phyloP scores from a whole-genome alignment of 2,888 invertebrate genomes.

The Tetranychus piercei region DNA sequence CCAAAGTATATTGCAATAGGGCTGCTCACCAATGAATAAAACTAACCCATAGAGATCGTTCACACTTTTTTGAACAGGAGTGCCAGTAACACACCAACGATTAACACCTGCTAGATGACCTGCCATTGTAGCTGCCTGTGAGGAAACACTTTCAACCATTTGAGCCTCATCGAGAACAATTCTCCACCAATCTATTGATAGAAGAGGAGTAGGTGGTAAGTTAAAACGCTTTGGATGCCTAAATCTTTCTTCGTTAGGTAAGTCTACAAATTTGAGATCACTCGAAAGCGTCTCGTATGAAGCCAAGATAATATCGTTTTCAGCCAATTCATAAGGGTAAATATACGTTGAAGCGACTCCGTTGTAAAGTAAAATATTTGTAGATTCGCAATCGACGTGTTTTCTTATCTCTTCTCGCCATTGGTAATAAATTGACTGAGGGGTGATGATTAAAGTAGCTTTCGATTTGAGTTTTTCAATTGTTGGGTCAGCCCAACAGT shows the following conservation, averaged over 20 bases:
- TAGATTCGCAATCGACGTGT: slow-evolving; percentile 39
- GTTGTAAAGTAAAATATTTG: slow-evolving; percentile 34
- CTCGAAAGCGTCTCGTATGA: slow-evolving; percentile 46
- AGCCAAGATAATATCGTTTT: slow-evolving; percentile 51
- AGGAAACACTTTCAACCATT: slow-evolving; percentile 47
- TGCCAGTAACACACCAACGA: slow-evolving; percentile 58
- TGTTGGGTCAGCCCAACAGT: slow-evolving; percentile 41
- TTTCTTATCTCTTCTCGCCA: slow-evolving; percentile 52
- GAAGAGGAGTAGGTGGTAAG: slow-evolving; percentile 46
- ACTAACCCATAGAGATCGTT: slow-evolving; percentile 43
- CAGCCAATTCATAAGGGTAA: slow-evolving; percentile 44
- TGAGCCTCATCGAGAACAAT: slow-evolving; percentile 61
- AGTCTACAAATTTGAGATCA: slow-evolving; percentile 45
- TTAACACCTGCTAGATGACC: slow-evolving; percentile 41
- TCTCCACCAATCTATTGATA: slow-evolving; percentile 54
- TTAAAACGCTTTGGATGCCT: slow-evolving; percentile 46
- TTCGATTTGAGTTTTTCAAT: slow-evolving; percentile 35
- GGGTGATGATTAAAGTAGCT: slow-evolving; percentile 54
- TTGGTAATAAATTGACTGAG: slow-evolving; percentile 46
- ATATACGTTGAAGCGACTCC: slow-evolving; percentile 40
- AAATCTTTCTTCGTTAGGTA: slow-evolving; percentile 34
- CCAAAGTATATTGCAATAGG: slow-evolving; percentile 37
- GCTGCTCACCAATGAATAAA: slow-evolving; percentile 43
- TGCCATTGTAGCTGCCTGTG: slow-evolving; percentile 46
- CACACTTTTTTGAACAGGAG: slow-evolving; percentile 45